Percentiles rank a stretch among this genome's conserved stretches.
phyloP scores from a whole-genome alignment of 2,113 vertebrate species.

The Smithornis capensis region DNA sequence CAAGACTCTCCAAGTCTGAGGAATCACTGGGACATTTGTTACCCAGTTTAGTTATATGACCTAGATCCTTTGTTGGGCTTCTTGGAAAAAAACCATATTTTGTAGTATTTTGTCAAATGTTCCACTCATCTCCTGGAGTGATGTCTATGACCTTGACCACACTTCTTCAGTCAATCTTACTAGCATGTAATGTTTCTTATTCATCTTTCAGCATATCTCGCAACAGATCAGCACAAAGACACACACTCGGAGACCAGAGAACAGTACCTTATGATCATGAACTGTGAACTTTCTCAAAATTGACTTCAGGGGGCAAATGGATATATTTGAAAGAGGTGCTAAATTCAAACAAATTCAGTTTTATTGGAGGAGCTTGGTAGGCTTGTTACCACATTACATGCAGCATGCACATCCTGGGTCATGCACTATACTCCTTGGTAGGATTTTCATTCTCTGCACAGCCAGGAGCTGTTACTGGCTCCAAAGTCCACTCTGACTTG shows the following conservation, averaged over 20 bases:
- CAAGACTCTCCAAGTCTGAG: not conserved
- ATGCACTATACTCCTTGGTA: not conserved
- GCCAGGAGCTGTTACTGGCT: not conserved
- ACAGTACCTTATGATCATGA: not conserved
- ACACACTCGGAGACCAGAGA: not conserved
- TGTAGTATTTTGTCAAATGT: not conserved
- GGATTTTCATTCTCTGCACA: not conserved
- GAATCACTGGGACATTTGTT: not conserved
- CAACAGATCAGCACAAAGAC: not conserved
- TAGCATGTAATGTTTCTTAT: not conserved
- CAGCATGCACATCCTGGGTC: not conserved
- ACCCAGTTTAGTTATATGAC: conserved; percentile 9
- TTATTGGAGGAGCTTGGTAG: not conserved
- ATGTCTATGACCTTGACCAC: not conserved
- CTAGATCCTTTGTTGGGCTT: conserved; percentile 19
- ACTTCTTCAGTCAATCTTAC: not conserved
- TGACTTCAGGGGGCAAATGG: not conserved
- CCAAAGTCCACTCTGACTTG: not conserved
- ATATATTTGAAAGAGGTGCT: not conserved
- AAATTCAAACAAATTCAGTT: not conserved
- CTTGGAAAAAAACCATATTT: not conserved
- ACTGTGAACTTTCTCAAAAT: not conserved
- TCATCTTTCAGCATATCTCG: not conserved
- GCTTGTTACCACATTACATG: rapidly evolving
- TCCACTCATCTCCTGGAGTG: not conserved